Evolutionary conservation across 2,888 invertebrate species (phyloP), one percentile per base, ranked within the genome.

Genomic region (Chloroclysta siterata): DNA sequence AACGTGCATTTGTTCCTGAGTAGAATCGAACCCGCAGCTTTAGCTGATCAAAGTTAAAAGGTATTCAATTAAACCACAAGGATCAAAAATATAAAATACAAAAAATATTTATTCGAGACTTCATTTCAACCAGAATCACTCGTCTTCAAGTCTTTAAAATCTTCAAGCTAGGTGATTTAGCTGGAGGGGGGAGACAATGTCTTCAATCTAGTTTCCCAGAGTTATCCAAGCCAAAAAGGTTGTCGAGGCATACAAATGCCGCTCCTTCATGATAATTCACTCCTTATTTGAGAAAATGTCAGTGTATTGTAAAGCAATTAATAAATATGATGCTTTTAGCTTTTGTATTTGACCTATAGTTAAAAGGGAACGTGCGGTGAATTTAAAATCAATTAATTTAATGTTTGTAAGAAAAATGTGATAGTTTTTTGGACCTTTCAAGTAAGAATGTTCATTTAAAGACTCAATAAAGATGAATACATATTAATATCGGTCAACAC

Each of bases 261-360:
- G 3, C 22, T 17, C 0, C 36, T 11, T 39, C 11, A 11, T 14
- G 5, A 0, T 11, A 11, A 17, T 17, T 17, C 17, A 10, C 46
- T 46, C 11, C 5, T 10, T 17, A 17, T 17, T 46, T 4, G 7
- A 44, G 14, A 46, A 17, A 46, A 46, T 17, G 11, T 10, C 17
- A 46, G 10, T 46, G 17, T 5, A 17, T 51, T 36, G 15, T 8
- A 1, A 29, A 33, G 28, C 50, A 60, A 56, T 56, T 48, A 60
- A 29, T 42, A 48, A 42, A 22, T 36, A 17, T 33, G 8, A 17
- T 53, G 28, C 28, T 15, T 28, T 4, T 1, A 22, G 52, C 52
- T 39, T n/a, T 48, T 42, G 8, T 0, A 14, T 46, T 47, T 60
- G 53, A 65, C 65, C 65, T 65, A 53, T 65, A 11, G 44, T 39